Evolutionary conservation across 2,888 invertebrate species (phyloP).

Genomic region (Pheosia tremula): DNA sequence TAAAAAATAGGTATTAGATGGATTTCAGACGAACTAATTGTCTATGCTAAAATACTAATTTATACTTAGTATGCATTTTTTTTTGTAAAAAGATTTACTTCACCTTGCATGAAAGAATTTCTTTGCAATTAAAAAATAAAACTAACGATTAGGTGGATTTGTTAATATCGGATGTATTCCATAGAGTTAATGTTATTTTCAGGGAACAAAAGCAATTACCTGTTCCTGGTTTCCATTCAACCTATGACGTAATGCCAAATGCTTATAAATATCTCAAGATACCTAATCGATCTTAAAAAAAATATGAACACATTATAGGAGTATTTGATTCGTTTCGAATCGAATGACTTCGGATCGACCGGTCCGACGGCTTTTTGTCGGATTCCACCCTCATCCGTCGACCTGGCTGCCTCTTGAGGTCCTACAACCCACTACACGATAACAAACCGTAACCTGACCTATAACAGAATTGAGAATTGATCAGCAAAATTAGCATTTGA

Average conservation of each 20-base stretch:
- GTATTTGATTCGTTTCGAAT: conserved; percentile 60
- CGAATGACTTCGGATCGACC: conserved; percentile 67
- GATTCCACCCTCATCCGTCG: conserved; percentile 74
- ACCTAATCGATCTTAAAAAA: conserved; percentile 59
- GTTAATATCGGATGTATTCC: no score
- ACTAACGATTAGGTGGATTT: no score
- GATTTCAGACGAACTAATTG: no score
- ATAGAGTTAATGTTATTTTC: no score
- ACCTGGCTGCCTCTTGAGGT: conserved; percentile 54
- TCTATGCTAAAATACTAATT: no score
- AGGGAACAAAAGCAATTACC: no score
- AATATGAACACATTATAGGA: conserved; percentile 63
- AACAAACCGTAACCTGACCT: conserved; percentile 20
- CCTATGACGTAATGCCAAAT: conserved; percentile 10
- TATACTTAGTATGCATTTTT: no score
- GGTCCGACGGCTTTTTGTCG: conserved; percentile 76
- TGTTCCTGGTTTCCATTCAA: no score
- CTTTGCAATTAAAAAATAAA: no score
- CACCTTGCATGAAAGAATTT: no score
- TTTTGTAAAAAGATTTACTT: no score
- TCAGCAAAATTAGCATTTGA: conserved; percentile 42
- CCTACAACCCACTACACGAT: conserved; percentile 21
- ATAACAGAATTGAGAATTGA: conserved; percentile 35
- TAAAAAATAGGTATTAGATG: no score
- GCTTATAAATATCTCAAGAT: conserved; percentile 27